Evolutionary conservation across 2,888 invertebrate genomes (phyloP).

Genomic region (Sympetrum striolatum): DNA sequence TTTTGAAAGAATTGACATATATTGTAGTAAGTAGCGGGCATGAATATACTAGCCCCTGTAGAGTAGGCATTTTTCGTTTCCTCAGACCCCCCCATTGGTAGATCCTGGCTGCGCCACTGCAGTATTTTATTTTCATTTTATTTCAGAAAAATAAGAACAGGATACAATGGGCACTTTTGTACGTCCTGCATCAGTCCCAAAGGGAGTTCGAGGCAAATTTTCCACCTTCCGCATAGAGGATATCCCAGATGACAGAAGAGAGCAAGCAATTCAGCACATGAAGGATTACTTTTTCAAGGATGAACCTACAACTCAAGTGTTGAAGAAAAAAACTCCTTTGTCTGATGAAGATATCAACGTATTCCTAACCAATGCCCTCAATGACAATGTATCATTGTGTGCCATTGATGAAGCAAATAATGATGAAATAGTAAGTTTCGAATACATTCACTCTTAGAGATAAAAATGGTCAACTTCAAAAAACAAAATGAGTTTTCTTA

Average conservation of each 20-base stretch:
- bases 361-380: not conserved
- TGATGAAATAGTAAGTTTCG: not conserved
- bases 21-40: too few species aligned
- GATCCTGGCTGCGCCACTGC: too few species aligned
- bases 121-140: too few species aligned
- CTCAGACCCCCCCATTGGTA: too few species aligned
- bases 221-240: not conserved
- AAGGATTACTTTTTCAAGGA: not conserved
- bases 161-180: not conserved
- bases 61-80: too few species aligned
- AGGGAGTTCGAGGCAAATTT: not conserved
- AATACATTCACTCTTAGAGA: not conserved
- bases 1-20: too few species aligned
- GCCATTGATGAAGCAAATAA: conserved; percentile 1
- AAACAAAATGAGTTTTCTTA: too few species aligned
- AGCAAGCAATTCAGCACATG: not conserved
- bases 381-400: not conserved
- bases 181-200: not conserved
- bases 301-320: not conserved
- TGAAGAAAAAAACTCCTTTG: not conserved
- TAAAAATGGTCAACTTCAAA: too few species aligned
- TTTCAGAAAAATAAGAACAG: too few species aligned
- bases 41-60: too few species aligned
- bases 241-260: conserved; percentile 7
- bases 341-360: not conserved